Evolutionary conservation across 2,113 vertebrate genomes (phyloP), one percentile per base, ranked within the genome.

Genomic region (rabbit (Oryctolagus cuniculus)): DNA sequence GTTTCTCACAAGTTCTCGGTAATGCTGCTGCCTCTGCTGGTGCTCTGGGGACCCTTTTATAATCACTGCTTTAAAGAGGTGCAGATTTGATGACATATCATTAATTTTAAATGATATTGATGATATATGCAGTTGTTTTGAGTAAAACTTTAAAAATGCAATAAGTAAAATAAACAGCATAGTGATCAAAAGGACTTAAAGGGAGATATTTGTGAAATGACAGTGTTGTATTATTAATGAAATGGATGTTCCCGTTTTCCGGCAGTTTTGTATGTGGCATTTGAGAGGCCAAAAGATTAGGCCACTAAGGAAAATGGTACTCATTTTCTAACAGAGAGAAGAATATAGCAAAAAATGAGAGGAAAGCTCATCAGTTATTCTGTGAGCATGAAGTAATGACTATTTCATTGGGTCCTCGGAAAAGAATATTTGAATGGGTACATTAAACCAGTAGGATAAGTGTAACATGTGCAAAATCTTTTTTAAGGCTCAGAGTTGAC

Each of bases 291-390:
- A 58, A 74, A 86, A 9, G 25, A 70, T 15, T 53, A 66, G 11
- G 34, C 51, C 58, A 67, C 4, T 63, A n/a, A 74, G 31, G n/a
- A 29, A 74, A 79, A n/a, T 67, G 49, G 13, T n/a, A 64, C 36
- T 67, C 38, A 49, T 66, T 79, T 92, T 93, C 55, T 91, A 58
- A 36, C 11, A 74, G 74, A 85, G n/a, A 80, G 63, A 88, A 66
- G 31, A 61, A 38, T 49, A 51, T 34, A 80, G 24, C 13, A 78
- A 44, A 55, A 64, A 58, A 17, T 75, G 53, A 91, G 66, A 89
- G 6, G 36, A 38, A 19, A 7, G 21, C 44, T 67, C 31, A 79
- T 77, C 64, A n/a, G 24, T 27, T 27, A 75, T 89, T 79, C 51
- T 53, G 34, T 74, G 69, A 79, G 4, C n/a, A 79, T 92, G 79